phyloP scores from a whole-genome alignment of 2,797 vertebrate genomes.

The Coranthus polyacanthus region DNA sequence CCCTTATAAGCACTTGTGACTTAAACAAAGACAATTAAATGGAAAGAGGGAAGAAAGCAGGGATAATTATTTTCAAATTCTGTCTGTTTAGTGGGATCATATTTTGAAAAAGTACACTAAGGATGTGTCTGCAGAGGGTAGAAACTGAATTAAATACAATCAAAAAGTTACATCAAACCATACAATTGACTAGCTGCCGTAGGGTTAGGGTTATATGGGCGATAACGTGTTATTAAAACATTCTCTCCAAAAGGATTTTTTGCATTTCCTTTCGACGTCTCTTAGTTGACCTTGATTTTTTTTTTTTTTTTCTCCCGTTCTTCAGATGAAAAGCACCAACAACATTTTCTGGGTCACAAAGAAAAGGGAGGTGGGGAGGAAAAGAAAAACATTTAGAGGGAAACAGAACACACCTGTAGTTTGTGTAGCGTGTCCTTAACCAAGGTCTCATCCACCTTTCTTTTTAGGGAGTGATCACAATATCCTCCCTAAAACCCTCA shows the following conservation, averaged over 20 bases:
- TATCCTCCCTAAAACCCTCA: conserved; percentile 13
- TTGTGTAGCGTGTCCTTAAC: conserved; percentile 10
- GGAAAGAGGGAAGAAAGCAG: neutral
- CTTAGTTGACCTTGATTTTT: conserved; percentile 38
- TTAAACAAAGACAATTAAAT: conserved; percentile 18
- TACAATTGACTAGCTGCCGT: too few relatives aligned
- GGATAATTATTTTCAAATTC: too few relatives aligned
- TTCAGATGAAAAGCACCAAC: conserved; percentile 36
- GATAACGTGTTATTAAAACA: neutral
- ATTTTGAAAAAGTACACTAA: too few relatives aligned
- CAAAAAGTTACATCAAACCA: too few relatives aligned
- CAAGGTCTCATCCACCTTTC: conserved; percentile 22
- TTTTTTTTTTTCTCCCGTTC: conserved; percentile 15
- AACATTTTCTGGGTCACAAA: conserved; percentile 49
- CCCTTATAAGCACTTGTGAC: conserved; percentile 15
- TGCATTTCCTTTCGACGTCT: conserved; percentile 30
- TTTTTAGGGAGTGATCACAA: conserved; percentile 19
- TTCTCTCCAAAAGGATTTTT: conserved; percentile 7
- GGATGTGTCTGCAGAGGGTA: too few relatives aligned
- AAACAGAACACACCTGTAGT: conserved; percentile 46
- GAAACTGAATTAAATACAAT: too few relatives aligned
- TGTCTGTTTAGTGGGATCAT: too few relatives aligned
- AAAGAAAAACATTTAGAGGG: conserved; percentile 26
- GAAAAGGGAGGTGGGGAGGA: conserved; percentile 14
- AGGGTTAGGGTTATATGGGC: too few relatives aligned